Conservation (phyloP, 2,113 vertebrate species). For the Oncorhynchus kisutch region DNA sequence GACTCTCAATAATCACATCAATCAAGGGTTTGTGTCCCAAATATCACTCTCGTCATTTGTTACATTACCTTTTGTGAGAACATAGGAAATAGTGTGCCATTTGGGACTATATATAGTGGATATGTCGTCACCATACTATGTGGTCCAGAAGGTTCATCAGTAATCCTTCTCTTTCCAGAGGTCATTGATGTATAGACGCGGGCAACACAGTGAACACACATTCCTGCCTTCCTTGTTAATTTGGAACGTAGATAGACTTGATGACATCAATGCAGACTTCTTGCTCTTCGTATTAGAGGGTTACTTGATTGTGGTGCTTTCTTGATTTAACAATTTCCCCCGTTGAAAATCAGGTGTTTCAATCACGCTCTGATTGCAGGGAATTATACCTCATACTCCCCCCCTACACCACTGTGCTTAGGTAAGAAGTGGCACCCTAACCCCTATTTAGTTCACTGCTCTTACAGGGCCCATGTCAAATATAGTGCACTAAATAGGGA, state of each 20-base stretch:
- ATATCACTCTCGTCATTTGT: too few species aligned
- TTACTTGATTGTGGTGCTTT: slow-evolving; percentile 55
- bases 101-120: background rate
- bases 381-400: background rate
- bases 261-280: slow-evolving; percentile 38
- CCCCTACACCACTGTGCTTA: too few species aligned
- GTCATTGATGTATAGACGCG: background rate
- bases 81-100: too few species aligned
- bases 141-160: background rate
- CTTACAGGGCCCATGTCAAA: too few species aligned
- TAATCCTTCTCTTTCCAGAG: background rate
- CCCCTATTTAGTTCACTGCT: too few species aligned
- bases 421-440: too few species aligned
- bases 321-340: slow-evolving; percentile 40
- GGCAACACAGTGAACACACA: background rate
- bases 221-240: slow-evolving; percentile 22
- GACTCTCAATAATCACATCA: too few species aligned
- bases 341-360: slow-evolving; percentile 43
- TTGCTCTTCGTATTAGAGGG: slow-evolving; percentile 36
- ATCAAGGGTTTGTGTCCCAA: too few species aligned
- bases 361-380: slow-evolving; percentile 60
- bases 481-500: background rate
- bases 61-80: too few species aligned
- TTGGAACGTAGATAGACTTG: slow-evolving; percentile 33
- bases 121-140: background rate